Evolutionary conservation across 2,113 vertebrate species (phyloP).

Genomic region (Lepus europaeus): DNA sequence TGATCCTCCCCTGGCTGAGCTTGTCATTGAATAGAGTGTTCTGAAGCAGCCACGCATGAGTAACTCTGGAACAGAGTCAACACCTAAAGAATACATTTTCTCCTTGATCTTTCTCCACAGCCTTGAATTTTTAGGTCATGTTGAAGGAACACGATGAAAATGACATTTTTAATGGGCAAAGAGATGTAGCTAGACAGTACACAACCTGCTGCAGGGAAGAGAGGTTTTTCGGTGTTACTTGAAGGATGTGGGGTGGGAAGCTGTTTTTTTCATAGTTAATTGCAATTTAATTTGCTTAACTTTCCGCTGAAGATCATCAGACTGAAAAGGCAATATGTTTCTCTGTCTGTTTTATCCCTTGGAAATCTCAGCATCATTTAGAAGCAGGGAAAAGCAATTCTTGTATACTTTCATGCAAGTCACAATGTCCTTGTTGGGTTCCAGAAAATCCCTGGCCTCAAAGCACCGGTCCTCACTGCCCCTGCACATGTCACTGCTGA

Average conservation of each 20-base stretch:
- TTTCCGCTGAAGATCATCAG: constrained; percentile 58
- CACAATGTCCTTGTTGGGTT: constrained; percentile 83
- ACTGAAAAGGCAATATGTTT: constrained; percentile 64
- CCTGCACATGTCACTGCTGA: constrained; percentile 83
- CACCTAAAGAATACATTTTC: constrained; percentile 81
- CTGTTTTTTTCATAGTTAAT: constrained; percentile 60
- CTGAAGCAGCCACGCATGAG: constrained; percentile 44
- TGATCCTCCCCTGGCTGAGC: constrained; percentile 75
- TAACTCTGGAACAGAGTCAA: constrained; percentile 67
- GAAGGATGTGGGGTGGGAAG: background rate
- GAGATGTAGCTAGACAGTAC: background rate
- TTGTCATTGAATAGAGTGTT: constrained; percentile 80
- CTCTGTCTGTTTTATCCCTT: constrained; percentile 74
- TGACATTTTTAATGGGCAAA: constrained; percentile 54
- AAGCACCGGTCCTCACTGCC: constrained; percentile 82
- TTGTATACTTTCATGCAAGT: constrained; percentile 82
- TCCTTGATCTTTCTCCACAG: constrained; percentile 76
- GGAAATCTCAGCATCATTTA: constrained; percentile 82
- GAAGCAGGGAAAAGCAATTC: constrained; percentile 62
- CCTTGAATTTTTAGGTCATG: constrained; percentile 67
- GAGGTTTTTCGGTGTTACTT: constrained; percentile 1
- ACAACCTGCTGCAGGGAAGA: background rate
- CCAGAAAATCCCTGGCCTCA: constrained; percentile 78
- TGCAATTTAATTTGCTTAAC: constrained; percentile 64
- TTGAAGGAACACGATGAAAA: constrained; percentile 70